Percentiles rank a stretch among this genome's conserved stretches.
phyloP scores from a whole-genome alignment of 2,888 invertebrate genomes.

The Tenthredo distinguenda region DNA sequence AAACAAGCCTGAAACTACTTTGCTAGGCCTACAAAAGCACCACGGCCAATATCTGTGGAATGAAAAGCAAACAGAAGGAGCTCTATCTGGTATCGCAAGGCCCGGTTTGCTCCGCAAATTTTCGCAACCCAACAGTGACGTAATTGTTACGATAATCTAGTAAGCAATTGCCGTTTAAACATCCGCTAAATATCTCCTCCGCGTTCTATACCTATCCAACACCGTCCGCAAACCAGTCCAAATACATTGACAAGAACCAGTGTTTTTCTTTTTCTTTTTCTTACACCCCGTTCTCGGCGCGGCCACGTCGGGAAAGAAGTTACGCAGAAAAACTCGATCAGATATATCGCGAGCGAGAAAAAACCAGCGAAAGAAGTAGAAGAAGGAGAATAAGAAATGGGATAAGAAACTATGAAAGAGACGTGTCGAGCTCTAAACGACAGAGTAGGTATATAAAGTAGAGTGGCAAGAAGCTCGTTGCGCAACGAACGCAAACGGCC shows the following conservation, averaged over 20 bases:
- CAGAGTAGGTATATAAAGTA: conserved; percentile 58
- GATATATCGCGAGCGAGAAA: background rate
- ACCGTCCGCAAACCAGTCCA: conserved; percentile 10
- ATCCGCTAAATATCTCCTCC: conserved; percentile 44
- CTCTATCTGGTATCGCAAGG: conserved; percentile 7
- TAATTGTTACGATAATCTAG: conserved; percentile 50
- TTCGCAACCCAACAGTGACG: conserved; percentile 34
- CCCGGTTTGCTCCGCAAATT: conserved; percentile 33
- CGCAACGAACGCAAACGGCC: conserved; percentile 61
- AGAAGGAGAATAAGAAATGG: conserved; percentile 2
- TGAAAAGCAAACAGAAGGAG: conserved; percentile 35
- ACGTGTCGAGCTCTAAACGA: conserved; percentile 57
- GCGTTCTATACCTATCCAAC: background rate
- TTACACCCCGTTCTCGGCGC: background rate
- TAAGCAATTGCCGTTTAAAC: conserved; percentile 48
- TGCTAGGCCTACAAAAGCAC: background rate
- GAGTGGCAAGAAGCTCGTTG: conserved; percentile 55
- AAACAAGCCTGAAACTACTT: background rate
- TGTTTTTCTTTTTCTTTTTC: conserved; percentile 29
- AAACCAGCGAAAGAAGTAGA: background rate
- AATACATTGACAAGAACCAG: conserved; percentile 36
- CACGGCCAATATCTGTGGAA: background rate
- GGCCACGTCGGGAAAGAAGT: background rate
- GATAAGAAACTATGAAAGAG: conserved; percentile 21
- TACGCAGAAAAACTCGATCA: conserved; percentile 7